Percentiles rank a stretch among this genome's conserved stretches.
These are phyloP conservation scores for Caiman crocodilus DNA, from an alignment of 2,797 vertebrate genomes.

Conservation along the genomic window DNA sequence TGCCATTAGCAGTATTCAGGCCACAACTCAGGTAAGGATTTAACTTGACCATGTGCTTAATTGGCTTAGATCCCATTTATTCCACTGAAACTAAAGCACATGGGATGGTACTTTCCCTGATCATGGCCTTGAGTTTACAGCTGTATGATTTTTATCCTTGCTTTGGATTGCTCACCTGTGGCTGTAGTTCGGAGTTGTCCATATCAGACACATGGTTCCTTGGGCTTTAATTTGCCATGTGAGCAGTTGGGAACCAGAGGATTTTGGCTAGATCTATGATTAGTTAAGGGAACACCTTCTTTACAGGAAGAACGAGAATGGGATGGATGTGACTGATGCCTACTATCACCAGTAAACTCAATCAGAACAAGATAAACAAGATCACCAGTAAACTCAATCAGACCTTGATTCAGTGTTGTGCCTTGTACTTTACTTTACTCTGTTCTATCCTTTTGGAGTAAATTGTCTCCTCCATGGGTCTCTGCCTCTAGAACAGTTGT, in stretches of 20 bases:
- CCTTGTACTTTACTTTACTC: not conserved
- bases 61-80: not conserved
- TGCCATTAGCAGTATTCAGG: not conserved
- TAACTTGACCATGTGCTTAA: not conserved
- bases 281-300: not conserved
- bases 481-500: not conserved
- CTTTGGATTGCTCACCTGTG: not conserved
- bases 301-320: not conserved
- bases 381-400: not conserved
- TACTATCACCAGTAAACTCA: not conserved
- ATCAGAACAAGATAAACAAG: fast-evolving
- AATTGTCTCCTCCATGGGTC: not conserved
- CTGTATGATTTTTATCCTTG: not conserved
- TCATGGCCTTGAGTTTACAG: not conserved
- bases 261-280: not conserved
- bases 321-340: fast-evolving
- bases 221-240: not conserved
- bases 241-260: not conserved
- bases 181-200: not conserved
- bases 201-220: not conserved
- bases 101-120: not conserved
- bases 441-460: not conserved
- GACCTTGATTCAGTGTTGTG: not conserved
- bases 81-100: not conserved
- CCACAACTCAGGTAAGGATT: not conserved